Evolutionary conservation across 2,888 invertebrate genomes (phyloP).

Genomic region (Spodoptera picta): DNA sequence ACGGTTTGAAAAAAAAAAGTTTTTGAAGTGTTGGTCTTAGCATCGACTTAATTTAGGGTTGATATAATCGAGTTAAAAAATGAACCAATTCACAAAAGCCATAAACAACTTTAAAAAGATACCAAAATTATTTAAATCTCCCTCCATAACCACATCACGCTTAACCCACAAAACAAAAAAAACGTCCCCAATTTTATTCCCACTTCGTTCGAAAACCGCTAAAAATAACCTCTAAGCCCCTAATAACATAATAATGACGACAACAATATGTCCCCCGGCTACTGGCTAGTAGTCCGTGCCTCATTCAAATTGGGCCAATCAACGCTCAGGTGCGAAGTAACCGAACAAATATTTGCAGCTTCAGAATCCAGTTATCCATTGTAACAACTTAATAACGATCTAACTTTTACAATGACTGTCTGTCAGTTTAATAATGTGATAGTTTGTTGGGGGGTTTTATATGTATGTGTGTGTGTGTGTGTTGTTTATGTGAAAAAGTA

Average conservation of each 20-base stretch:
- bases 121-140: too few relatives aligned
- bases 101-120: too few relatives aligned
- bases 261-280: constrained; percentile 63
- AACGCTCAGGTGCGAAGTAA: constrained; percentile 65
- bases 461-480: neutral
- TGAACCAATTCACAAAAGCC: too few relatives aligned
- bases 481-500: too few relatives aligned
- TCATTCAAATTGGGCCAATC: constrained; percentile 81
- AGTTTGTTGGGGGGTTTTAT: neutral
- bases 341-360: constrained; percentile 79
- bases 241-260: constrained; percentile 56
- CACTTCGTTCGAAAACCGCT: constrained; percentile 14
- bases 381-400: constrained; percentile 56
- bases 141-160: too few relatives aligned
- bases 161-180: neutral
- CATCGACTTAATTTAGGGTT: too few relatives aligned
- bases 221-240: constrained; percentile 18
- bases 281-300: constrained; percentile 67
- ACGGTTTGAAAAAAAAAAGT: too few relatives aligned
- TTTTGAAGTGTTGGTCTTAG: too few relatives aligned
- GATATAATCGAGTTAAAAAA: too few relatives aligned
- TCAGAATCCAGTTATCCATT: constrained; percentile 56
- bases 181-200: neutral
- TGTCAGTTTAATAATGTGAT: constrained; percentile 26
- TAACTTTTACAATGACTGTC: constrained; percentile 49